These are phyloP conservation scores for Enteromius radiatus DNA, from an alignment of 2,797 vertebrate species.

Conservation along the genomic window DNA sequence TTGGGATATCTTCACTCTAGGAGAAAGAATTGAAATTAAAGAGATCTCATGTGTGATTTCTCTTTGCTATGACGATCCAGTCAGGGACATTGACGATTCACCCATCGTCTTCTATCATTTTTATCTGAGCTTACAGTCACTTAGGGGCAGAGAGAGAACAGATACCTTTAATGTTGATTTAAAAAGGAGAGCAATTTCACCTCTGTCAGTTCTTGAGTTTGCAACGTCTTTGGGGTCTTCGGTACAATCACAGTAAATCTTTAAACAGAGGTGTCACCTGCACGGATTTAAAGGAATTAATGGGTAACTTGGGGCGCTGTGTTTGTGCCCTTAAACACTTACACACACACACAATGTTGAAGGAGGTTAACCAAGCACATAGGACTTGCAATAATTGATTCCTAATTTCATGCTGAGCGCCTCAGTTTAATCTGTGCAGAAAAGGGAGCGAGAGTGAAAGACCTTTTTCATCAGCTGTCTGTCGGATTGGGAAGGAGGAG, in stretches of 20 bases:
- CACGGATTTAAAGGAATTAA: constrained; percentile 73
- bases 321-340: constrained; percentile 37
- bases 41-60: constrained; percentile 7
- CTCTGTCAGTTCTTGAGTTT: constrained; percentile 50
- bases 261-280: constrained; percentile 77
- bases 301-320: constrained; percentile 62
- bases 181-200: constrained; percentile 40
- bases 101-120: not conserved
- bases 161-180: constrained; percentile 34
- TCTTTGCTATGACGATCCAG: not conserved
- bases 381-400: constrained; percentile 82
- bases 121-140: constrained; percentile 10
- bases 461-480: constrained; percentile 48
- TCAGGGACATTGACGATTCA: constrained; percentile 15
- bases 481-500: constrained; percentile 12
- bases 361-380: constrained; percentile 77
- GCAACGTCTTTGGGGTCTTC: constrained; percentile 24
- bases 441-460: constrained; percentile 37
- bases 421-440: constrained; percentile 73
- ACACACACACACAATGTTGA: constrained; percentile 59
- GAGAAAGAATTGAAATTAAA: not conserved
- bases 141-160: constrained; percentile 23
- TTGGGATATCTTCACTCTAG: not conserved
- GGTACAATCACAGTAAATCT: constrained; percentile 72
- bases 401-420: constrained; percentile 84